Conservation (phyloP, 2,888 invertebrate genomes). For the Homarus gammarus region DNA sequence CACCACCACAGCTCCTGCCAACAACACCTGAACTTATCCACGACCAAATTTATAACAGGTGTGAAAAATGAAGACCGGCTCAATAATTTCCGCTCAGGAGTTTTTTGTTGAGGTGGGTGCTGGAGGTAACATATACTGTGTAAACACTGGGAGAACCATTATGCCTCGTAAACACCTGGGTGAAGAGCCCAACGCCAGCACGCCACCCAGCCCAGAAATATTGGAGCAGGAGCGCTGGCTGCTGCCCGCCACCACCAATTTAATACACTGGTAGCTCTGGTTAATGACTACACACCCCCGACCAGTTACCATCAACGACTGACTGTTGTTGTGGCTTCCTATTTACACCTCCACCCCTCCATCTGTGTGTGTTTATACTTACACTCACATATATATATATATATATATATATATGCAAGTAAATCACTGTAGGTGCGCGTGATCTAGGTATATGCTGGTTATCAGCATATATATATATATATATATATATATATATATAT, state of each 20-base stretch:
- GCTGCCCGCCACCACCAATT: neutral
- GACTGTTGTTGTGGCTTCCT: too few species aligned
- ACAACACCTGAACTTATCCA: neutral
- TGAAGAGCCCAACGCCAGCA: neutral
- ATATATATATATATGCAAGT: slow-evolving; percentile 27
- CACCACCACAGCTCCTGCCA: too few species aligned
- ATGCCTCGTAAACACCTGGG: neutral
- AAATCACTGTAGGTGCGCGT: too few species aligned
- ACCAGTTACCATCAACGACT: neutral
- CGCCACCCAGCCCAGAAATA: neutral
- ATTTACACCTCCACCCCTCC: too few species aligned
- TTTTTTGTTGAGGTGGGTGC: neutral
- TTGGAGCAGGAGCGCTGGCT: neutral
- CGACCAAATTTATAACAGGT: neutral
- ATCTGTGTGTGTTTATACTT: too few species aligned
- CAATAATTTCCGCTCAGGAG: neutral
- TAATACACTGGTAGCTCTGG: neutral
- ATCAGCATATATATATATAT: too few species aligned
- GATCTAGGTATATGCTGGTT: too few species aligned
- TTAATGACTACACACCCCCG: neutral
- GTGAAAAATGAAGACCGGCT: neutral
- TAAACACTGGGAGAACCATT: neutral
- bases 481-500: too few species aligned
- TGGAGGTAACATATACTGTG: neutral
- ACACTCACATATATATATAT: slow-evolving; percentile 13